Conservation (phyloP, 2,797 vertebrate genomes). For the Lutjanus campechanus region DNA sequence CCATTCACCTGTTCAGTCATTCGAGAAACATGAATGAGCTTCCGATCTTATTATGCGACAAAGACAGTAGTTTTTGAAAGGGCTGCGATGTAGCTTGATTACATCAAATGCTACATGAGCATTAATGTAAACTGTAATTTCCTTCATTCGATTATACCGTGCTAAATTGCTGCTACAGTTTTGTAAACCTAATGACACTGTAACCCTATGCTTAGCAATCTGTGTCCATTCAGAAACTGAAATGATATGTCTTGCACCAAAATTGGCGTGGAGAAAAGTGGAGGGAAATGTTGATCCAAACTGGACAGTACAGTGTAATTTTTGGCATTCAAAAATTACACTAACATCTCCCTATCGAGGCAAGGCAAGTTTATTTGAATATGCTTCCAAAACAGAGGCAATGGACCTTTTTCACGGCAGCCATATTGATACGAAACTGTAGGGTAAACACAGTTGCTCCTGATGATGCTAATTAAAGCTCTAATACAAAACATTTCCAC, state of each 20-base stretch:
- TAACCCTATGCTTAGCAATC: neutral
- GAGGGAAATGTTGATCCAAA: neutral
- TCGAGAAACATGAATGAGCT: constrained; percentile 5
- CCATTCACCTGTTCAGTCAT: constrained; percentile 13
- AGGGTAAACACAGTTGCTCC: too few relatives aligned
- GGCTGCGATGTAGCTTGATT: neutral
- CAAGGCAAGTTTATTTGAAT: constrained; percentile 3
- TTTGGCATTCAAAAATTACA: neutral
- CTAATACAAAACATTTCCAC: too few relatives aligned
- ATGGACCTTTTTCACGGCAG: too few relatives aligned
- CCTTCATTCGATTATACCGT: neutral
- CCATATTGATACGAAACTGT: too few relatives aligned
- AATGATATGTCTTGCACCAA: constrained; percentile 1
- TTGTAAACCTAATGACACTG: neutral
- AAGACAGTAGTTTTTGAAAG: constrained; percentile 1
- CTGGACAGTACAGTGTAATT: neutral
- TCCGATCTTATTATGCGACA: neutral
- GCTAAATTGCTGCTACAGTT: neutral
- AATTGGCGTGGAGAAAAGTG: neutral
- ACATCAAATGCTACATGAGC: neutral
- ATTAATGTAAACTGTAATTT: neutral
- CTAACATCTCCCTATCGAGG: neutral
- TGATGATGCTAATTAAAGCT: too few relatives aligned
- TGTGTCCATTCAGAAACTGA: neutral
- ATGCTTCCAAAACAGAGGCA: neutral